A percentile compares a stretch with the other conserved stretches of the same genome.
Evolutionary conservation across 2,113 vertebrate species (phyloP).

Genomic region (Proteles cristata): DNA sequence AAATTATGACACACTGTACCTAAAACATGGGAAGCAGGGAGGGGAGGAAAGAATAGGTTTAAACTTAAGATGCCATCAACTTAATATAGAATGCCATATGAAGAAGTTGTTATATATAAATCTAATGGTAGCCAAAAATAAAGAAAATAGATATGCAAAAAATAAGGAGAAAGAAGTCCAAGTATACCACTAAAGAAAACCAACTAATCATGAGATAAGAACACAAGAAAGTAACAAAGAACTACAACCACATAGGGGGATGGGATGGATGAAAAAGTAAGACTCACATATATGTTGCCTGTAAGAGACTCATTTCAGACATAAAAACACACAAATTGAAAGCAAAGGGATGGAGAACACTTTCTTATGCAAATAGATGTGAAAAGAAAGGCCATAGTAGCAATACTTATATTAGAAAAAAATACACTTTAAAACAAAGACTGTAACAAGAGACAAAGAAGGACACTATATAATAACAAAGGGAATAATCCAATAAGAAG

Average conservation of each 20-base stretch:
- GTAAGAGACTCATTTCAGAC: too few relatives aligned
- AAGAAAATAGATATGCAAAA: neutral
- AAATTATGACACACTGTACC: neutral
- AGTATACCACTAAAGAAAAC: too few relatives aligned
- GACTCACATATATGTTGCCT: too few relatives aligned
- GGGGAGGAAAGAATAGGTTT: neutral
- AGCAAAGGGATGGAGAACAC: too few relatives aligned
- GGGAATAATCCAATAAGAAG: neutral
- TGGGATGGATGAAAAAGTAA: too few relatives aligned
- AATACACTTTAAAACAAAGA: too few relatives aligned
- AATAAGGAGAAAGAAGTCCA: neutral
- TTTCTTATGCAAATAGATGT: too few relatives aligned
- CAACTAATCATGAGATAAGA: neutral
- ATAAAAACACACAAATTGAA: too few relatives aligned
- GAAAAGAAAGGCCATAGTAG: too few relatives aligned
- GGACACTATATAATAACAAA: too few relatives aligned
- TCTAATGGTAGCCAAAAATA: neutral
- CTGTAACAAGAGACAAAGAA: too few relatives aligned
- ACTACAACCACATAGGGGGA: neutral
- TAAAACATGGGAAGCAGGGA: neutral
- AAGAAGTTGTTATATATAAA: neutral
- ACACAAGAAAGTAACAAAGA: neutral
- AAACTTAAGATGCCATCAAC: neutral
- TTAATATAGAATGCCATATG: neutral
- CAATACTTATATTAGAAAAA: too few relatives aligned